Evolutionary conservation across 2,797 vertebrate genomes (phyloP).

Genomic region (Macroramphosus scolopax): DNA sequence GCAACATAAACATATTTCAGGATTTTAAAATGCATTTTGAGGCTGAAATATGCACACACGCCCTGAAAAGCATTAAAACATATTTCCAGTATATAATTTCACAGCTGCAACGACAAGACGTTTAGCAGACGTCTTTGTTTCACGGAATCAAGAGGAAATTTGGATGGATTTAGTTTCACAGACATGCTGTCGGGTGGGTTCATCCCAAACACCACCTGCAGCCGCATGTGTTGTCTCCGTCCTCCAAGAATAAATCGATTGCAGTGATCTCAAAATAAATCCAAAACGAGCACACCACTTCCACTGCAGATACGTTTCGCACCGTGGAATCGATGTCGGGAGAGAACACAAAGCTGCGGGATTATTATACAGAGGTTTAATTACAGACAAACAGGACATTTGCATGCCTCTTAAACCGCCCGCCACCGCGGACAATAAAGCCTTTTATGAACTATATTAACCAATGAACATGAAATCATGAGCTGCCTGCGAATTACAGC

Average conservation of each 20-base stretch:
- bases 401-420: too few species aligned
- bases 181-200: constrained; percentile 25
- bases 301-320: constrained; percentile 9
- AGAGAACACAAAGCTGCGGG: too few species aligned
- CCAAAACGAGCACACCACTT: constrained; percentile 17
- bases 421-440: not conserved
- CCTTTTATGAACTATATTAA: constrained; percentile 1
- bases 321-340: too few species aligned
- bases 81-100: too few species aligned
- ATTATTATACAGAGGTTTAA: too few species aligned
- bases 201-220: constrained; percentile 59
- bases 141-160: constrained; percentile 25
- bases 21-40: too few species aligned
- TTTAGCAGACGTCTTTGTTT: too few species aligned
- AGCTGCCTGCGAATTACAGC: constrained; percentile 18
- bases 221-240: constrained; percentile 36
- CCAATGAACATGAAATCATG: constrained; percentile 7
- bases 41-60: too few species aligned
- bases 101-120: too few species aligned
- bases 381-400: too few species aligned
- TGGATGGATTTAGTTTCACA: constrained; percentile 46
- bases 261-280: constrained; percentile 22
- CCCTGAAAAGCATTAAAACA: too few species aligned
- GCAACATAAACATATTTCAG: too few species aligned
- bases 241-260: constrained; percentile 37